Base-by-base conservation (phyloP, 1,140 invertebrate genomes). In the Zaprionus vittiger region DNA sequence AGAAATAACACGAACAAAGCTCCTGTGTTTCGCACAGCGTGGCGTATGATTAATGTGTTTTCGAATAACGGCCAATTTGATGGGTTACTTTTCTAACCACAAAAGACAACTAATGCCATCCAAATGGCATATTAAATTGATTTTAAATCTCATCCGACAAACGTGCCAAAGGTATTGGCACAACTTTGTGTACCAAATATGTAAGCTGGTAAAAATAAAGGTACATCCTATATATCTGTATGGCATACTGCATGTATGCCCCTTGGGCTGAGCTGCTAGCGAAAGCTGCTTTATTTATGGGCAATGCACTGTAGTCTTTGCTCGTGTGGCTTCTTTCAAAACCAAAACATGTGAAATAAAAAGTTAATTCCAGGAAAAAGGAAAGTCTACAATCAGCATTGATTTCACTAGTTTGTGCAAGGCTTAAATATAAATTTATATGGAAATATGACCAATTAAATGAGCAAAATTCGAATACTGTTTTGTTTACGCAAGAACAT, bases 21-120 rank as follows among this genome's bases (percentile, higher is more conserved):
- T 41, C 15, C 2, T n/a, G 14, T 61, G 6, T 26, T 47, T 28
- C 20, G 37, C 38, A 41, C 60, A 63, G 47, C 73, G 17, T 14
- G 73, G 54, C 73, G 73, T 64, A 71, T 75, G 67, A 75, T 71
- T 64, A 60, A 71, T 75, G 61, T 70, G n/a, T n/a, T 31, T 57
- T 62, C 55, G 64, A 73, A 56, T 74, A 62, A 67, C 61, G 37
- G 5, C 12, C 63, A 44, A 34, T 44, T 71, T 44, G 55, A 59
- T 59, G 69, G 54, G 38, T 12, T 17, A 14, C 26, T 55, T 63
- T 55, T 24, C 15, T 11, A 34, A 11, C 31, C 15, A 5, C 20
- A 11, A 47, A 24, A 6, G 20, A 14, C 24, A 54, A 24, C 11
- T 22, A 14, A 14, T 24, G 11, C 47, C 20, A 24, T 60, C 26